These are phyloP conservation scores for Schizothorax lantsangensis DNA, from an alignment of 2,797 vertebrate genomes.

Conservation along the genomic window DNA sequence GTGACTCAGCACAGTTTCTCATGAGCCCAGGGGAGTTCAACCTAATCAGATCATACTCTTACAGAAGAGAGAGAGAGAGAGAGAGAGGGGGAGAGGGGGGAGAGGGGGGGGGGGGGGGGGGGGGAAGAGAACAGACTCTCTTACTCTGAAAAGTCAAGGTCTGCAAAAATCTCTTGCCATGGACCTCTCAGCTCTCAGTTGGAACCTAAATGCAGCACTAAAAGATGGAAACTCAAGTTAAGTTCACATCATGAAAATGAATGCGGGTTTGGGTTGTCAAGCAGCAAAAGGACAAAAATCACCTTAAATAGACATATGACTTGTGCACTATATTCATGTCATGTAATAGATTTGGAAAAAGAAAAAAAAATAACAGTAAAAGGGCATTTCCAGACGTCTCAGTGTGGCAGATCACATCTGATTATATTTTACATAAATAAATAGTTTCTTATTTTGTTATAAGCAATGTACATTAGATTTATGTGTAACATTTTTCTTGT, in stretches of 20 bases:
- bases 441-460: too few relatives aligned
- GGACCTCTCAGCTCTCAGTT: not conserved
- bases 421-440: too few relatives aligned
- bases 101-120: constrained; percentile 17
- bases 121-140: not conserved
- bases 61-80: constrained; percentile 35
- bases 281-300: not conserved
- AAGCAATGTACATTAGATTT: too few relatives aligned
- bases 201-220: not conserved
- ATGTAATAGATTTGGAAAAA: not conserved
- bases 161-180: constrained; percentile 1
- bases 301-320: too few relatives aligned
- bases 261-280: not conserved
- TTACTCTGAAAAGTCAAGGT: not conserved
- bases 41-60: constrained; percentile 50
- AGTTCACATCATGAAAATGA: not conserved
- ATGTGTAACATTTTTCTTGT: too few relatives aligned
- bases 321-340: not conserved
- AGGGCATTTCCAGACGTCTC: too few relatives aligned
- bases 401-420: too few relatives aligned
- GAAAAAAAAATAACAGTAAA: too few relatives aligned
- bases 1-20: constrained; percentile 48
- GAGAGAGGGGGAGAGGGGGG: constrained; percentile 25
- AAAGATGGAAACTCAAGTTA: not conserved
- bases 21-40: constrained; percentile 45